Conservation (phyloP, 2,113 vertebrate species). For the Mustela nigripes region DNA sequence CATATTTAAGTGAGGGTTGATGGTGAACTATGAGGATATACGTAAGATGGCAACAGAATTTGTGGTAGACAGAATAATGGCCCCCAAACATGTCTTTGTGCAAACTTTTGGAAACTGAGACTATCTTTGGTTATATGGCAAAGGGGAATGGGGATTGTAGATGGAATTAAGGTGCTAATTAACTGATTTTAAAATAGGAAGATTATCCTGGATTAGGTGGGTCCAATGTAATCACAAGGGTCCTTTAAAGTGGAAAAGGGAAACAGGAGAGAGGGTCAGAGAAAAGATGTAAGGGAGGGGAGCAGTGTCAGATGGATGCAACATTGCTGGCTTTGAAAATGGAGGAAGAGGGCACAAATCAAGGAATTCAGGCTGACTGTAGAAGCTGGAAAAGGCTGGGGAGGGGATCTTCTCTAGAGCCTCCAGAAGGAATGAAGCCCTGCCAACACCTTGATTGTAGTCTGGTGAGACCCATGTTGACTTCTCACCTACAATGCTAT, state of each 20-base stretch:
- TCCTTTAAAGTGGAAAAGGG: slow-evolving; percentile 1
- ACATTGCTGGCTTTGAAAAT: slow-evolving; percentile 17
- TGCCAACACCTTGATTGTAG: neutral
- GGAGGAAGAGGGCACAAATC: neutral
- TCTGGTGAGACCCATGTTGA: neutral
- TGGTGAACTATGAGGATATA: neutral
- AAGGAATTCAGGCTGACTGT: neutral
- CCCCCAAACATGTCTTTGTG: neutral
- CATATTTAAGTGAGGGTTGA: slow-evolving; percentile 18
- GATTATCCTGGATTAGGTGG: neutral
- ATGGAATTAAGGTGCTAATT: slow-evolving; percentile 12
- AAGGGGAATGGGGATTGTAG: slow-evolving; percentile 36
- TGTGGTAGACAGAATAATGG: neutral
- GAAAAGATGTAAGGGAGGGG: slow-evolving; percentile 11
- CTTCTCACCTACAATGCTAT: neutral
- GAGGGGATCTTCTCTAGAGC: neutral
- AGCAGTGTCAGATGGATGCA: slow-evolving; percentile 15
- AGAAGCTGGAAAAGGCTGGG: neutral
- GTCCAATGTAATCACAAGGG: neutral
- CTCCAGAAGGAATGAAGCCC: neutral
- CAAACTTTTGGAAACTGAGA: slow-evolving; percentile 25
- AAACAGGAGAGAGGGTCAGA: neutral
- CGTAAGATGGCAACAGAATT: neutral
- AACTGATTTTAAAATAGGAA: slow-evolving; percentile 24
- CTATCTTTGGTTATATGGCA: neutral